phyloP scores from a whole-genome alignment of 2,113 vertebrate species.

The Ctenodactylus gundi region DNA sequence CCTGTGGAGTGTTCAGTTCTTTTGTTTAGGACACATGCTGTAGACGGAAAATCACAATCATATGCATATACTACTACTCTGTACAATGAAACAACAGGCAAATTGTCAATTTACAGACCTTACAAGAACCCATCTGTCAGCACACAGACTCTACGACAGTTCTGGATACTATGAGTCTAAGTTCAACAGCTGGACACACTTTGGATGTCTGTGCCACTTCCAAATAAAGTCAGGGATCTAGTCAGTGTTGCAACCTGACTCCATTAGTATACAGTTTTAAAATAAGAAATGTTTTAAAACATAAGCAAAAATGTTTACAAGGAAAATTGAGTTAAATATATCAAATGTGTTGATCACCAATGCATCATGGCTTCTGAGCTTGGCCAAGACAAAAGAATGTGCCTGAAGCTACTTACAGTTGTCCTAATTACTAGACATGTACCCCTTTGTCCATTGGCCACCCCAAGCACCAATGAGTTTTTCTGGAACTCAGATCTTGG shows the following conservation, averaged over 20 bases:
- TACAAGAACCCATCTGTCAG: neutral
- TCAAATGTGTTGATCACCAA: neutral
- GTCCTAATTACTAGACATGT: neutral
- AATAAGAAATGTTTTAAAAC: slow-evolving; percentile 33
- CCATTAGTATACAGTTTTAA: neutral
- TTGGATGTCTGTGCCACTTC: neutral
- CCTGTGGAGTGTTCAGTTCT: neutral
- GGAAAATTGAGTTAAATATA: neutral
- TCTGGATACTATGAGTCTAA: neutral
- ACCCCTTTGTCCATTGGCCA: neutral
- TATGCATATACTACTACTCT: neutral
- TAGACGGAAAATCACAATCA: neutral
- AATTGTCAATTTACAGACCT: neutral
- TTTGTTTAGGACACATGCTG: neutral
- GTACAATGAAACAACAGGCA: neutral
- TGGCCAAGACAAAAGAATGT: neutral
- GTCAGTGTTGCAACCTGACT: neutral
- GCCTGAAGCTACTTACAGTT: neutral
- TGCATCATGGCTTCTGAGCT: neutral
- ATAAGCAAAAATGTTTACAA: neutral
- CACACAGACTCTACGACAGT: neutral
- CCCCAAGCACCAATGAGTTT: neutral
- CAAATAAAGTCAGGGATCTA: neutral
- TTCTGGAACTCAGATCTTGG: neutral
- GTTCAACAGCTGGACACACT: neutral